Base-by-base conservation (phyloP, 1,140 invertebrate species). In the Drosophila rhopaloa region DNA sequence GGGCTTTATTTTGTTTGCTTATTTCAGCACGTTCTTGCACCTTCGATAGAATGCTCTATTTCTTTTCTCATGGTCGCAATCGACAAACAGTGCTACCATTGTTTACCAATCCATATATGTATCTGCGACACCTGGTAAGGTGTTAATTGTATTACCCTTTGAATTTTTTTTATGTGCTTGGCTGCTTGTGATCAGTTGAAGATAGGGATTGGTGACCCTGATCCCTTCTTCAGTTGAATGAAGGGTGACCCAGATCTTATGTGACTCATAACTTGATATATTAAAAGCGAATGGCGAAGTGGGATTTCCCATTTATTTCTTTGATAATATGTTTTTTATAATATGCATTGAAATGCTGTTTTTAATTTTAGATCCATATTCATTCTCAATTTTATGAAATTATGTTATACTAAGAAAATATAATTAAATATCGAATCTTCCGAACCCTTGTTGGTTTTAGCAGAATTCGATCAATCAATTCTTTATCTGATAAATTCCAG, bases 11-110 rank as follows among this genome's bases (percentile, higher is more conserved):
- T 32, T 63, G 60, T 59, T 58, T 63, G 40, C 14, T 27, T 24
- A 58, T 14, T 58, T 29, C 56, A 61, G 57, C 61, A 68, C 60
- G 65, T 68, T 53, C 61, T 38, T 65, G 14, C 62, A 47, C 57
- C 62, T 14, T 43, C 9, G 61, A 66, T 66, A 60, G 47, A 51
- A 60, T 19, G 65, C 47, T 66, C 65, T 68, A 60, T 24, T 66
- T 66, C 40, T 37, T 43, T 66, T 54, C 61, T 46, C 61, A 37
- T 54, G 38, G 60, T 9, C 46, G 61, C 24, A 53, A 60, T 66
- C 61, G 11, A 7, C 11, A n/a, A 53, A 67, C 60, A 41, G 27
- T 16, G 44, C 16, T 35, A 37, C 29, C 41, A 27, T 65, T 68
- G 65, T 66, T 62, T 19, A 37, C 60, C n/a, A 19, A 41, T 35